Base-by-base conservation (phyloP, 2,888 invertebrate genomes). In the Eupithecia tripunctaria region DNA sequence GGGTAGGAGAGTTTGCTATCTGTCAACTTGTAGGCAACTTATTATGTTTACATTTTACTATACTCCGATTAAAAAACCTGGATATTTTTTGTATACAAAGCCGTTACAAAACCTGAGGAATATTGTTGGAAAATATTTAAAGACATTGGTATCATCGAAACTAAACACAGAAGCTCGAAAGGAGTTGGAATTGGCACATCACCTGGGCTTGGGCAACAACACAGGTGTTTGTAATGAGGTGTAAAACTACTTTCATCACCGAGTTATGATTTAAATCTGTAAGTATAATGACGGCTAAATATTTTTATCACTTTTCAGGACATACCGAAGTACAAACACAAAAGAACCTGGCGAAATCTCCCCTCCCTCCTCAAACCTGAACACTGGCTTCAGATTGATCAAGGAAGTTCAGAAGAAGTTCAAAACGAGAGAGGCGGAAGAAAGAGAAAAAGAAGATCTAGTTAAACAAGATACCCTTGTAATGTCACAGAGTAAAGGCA, bases 371-470 rank as follows among this genome's bases (percentile, higher is more conserved):
- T 96, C 98, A 18, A 99, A 99, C 91, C 94, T 99, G 65, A 99
- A 98, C 90, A 99, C 98, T 14, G 99, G 99, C 38, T 99, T 99
- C 93, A 96, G 99, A 80, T 95, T 99, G 70, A 99, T 99, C 84
- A 99, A 99, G 91, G 99, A 99, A 94, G 98, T 99, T 41, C 99
- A 99, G 94, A 99, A 99, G 91, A 98, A 98, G 86, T 99, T 98
- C 91, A 99, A 99, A 92, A 99, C 99, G 0, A 96, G 99, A 78
- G 99, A 99, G 91, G 99, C 99, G 0, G 99, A 99, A 89, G 99
- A 99, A 89, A 96, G 98, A 70, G 99, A 99, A 89, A 99, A 99
- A 83, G 99, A 99, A 90, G 99, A 99, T 94, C 96, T 99, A 78
- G 99, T 99, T 0, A 99, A 99, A 93, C 99, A 99, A 90, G 99